A percentile compares a stretch with the other conserved stretches of the same genome.
Conservation (phyloP, 2,888 invertebrate genomes). For the Homarus gammarus region DNA sequence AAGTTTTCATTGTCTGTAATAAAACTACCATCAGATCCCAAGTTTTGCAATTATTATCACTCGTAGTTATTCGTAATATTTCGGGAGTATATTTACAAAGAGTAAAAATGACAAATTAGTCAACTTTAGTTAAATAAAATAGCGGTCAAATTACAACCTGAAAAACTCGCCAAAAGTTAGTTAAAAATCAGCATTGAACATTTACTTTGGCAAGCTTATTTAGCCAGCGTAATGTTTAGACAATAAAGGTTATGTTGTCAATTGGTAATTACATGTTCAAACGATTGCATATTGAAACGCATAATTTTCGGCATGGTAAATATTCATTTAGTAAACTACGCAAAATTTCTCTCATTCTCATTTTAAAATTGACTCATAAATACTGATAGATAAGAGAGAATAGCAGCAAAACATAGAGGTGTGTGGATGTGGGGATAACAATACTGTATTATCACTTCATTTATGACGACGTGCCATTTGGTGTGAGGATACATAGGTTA, state of each 20-base stretch:
- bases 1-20: too few relatives aligned
- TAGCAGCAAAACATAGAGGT: too few relatives aligned
- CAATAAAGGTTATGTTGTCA: not conserved
- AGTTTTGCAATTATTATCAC: too few relatives aligned
- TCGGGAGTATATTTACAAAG: too few relatives aligned
- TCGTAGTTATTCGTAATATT: too few relatives aligned
- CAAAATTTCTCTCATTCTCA: not conserved
- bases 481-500: too few relatives aligned
- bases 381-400: not conserved
- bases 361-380: not conserved
- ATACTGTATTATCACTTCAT: too few relatives aligned
- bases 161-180: not conserved
- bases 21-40: too few relatives aligned
- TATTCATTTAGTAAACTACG: not conserved
- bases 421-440: too few relatives aligned
- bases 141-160: not conserved
- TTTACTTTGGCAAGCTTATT: not conserved
- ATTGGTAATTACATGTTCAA: not conserved
- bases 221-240: not conserved
- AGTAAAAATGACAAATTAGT: too few relatives aligned
- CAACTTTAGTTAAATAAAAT: too few relatives aligned
- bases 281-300: not conserved
- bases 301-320: not conserved
- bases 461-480: too few relatives aligned
- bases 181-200: not conserved